Conservation (phyloP, 2,888 invertebrate species). For the Eubasilissa splendida region DNA sequence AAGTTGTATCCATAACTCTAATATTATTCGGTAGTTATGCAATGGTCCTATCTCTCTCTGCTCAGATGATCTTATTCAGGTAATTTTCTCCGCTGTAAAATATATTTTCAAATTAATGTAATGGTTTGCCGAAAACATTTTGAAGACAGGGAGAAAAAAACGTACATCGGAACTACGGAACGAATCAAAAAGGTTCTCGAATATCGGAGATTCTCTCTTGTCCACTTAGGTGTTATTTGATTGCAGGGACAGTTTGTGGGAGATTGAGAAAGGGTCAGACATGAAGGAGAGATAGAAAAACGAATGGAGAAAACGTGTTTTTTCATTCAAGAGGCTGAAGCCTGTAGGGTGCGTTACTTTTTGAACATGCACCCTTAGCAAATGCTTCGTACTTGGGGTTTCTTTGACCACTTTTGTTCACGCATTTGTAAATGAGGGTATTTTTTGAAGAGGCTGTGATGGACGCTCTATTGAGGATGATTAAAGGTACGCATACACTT, state of each 20-base stretch:
- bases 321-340: slow-evolving; percentile 52
- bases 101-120: slow-evolving; percentile 14
- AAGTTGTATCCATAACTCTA: no score
- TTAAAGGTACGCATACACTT: neutral
- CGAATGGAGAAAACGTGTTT: slow-evolving; percentile 58
- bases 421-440: slow-evolving; percentile 38
- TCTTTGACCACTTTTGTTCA: slow-evolving; percentile 38
- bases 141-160: slow-evolving; percentile 4
- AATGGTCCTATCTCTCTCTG: neutral
- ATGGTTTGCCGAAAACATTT: slow-evolving; percentile 24
- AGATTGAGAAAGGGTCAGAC: slow-evolving; percentile 15
- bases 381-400: slow-evolving; percentile 1
- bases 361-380: slow-evolving; percentile 43
- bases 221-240: slow-evolving; percentile 54
- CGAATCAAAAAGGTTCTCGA: slow-evolving; percentile 45
- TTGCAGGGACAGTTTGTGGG: slow-evolving; percentile 39
- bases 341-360: slow-evolving; percentile 53
- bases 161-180: slow-evolving; percentile 16
- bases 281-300: slow-evolving; percentile 48
- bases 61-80: neutral
- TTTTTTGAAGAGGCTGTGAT: slow-evolving; percentile 17
- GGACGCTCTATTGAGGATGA: neutral
- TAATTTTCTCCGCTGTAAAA: neutral
- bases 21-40: neutral
- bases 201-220: slow-evolving; percentile 41